These are phyloP conservation scores for Chouioia cunea DNA, from an alignment of 2,888 invertebrate genomes.

Conservation along the genomic window DNA sequence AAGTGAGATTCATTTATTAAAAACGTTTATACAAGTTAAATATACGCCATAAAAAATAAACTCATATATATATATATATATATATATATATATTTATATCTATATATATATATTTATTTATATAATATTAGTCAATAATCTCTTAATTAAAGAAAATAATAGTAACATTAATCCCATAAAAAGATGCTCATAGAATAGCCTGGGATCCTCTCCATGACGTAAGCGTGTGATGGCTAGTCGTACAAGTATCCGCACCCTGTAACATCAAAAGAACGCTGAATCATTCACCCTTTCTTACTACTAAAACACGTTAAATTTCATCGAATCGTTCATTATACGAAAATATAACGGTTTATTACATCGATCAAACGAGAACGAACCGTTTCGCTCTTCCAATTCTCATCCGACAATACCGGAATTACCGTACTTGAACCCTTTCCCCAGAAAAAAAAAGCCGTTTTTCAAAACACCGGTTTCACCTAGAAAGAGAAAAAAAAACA, in stretches of 20 bases:
- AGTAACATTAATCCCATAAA: too few species aligned
- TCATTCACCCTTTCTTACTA: too few species aligned
- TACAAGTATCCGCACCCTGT: slow-evolving; percentile 69
- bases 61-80: slow-evolving; percentile 32
- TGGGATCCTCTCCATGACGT: slow-evolving; percentile 73
- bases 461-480: not conserved
- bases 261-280: slow-evolving; percentile 36
- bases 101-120: too few species aligned
- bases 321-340: too few species aligned
- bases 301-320: too few species aligned
- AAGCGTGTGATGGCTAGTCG: slow-evolving; percentile 71
- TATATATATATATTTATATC: too few species aligned
- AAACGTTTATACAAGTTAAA: slow-evolving; percentile 65
- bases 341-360: too few species aligned
- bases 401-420: too few species aligned
- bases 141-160: too few species aligned
- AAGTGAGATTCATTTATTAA: slow-evolving; percentile 54
- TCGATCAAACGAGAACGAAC: slow-evolving; percentile 15
- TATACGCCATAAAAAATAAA: slow-evolving; percentile 61
- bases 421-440: too few species aligned
- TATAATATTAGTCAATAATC: not conserved
- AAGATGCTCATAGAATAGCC: slow-evolving; percentile 64
- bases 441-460: too few species aligned
- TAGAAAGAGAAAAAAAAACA: not conserved
- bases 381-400: too few species aligned